Percentiles rank a stretch among this genome's conserved stretches.
These are phyloP conservation scores for Periophthalmodon schlosseri DNA, from an alignment of 2,113 vertebrate species.

Conservation along the genomic window DNA sequence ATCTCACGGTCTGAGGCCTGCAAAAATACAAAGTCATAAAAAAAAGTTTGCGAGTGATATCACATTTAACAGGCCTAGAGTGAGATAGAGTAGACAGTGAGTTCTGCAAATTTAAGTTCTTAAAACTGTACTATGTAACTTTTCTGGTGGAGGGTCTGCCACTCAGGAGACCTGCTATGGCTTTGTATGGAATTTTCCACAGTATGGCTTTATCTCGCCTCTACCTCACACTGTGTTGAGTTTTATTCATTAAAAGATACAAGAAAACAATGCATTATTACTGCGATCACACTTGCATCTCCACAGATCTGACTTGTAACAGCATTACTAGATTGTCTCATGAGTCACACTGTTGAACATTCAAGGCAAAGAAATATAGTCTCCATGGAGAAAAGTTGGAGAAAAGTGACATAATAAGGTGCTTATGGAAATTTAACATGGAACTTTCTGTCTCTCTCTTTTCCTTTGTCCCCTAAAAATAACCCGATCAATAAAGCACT, in stretches of 20 bases:
- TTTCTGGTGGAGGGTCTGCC: background rate
- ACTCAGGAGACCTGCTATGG: background rate
- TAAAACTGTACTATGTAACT: background rate
- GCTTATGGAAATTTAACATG: too few species aligned
- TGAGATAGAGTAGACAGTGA: background rate
- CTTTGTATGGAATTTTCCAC: background rate
- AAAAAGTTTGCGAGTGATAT: background rate
- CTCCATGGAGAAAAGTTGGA: too few species aligned
- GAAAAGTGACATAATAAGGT: too few species aligned
- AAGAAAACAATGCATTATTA: background rate
- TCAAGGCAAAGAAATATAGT: background rate
- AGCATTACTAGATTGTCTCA: background rate
- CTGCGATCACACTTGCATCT: background rate
- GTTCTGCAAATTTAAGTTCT: background rate
- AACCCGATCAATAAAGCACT: background rate
- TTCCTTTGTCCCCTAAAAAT: background rate
- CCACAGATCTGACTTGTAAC: background rate
- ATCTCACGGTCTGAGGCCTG: conserved; percentile 96
- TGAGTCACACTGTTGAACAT: background rate
- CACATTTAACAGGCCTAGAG: background rate
- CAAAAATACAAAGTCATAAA: conserved; percentile 20
- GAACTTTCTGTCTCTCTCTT: too few species aligned
- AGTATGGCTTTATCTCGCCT: background rate
- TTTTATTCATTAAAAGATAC: too few species aligned
- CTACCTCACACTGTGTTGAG: too few species aligned